These are phyloP conservation scores for Cyanocitta stelleri DNA, from an alignment of 2,113 vertebrate species.

Conservation along the genomic window DNA sequence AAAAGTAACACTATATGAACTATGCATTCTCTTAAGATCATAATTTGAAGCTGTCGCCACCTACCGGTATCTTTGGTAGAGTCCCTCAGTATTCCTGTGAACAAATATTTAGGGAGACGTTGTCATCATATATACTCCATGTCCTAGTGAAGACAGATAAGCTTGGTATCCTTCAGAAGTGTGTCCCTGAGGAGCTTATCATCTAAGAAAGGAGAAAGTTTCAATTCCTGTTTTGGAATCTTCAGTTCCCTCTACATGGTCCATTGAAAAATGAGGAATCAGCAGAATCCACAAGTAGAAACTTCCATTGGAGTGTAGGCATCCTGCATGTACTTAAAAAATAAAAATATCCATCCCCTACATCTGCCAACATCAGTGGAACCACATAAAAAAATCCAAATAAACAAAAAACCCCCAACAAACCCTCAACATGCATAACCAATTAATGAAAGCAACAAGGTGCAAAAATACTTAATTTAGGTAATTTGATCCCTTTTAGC, in stretches of 20 bases:
- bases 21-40: not conserved
- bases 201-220: not conserved
- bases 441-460: not conserved
- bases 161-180: not conserved
- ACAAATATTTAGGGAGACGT: not conserved
- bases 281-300: not conserved
- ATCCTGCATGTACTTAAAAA: not conserved
- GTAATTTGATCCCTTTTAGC: not conserved
- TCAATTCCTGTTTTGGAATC: not conserved
- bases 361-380: not conserved
- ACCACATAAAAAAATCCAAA: not conserved
- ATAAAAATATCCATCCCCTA: fast-evolving
- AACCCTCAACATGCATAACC: not conserved
- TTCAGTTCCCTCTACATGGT: not conserved
- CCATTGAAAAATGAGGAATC: not conserved
- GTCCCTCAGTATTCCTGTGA: not conserved
- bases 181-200: not conserved
- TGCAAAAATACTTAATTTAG: not conserved
- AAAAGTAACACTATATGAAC: not conserved
- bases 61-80: not conserved
- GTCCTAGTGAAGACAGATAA: not conserved
- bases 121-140: not conserved
- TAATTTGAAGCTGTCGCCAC: not conserved
- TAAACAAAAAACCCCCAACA: not conserved
- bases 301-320: not conserved